Evolutionary conservation across 2,113 vertebrate species (phyloP), one percentile per base, ranked within the genome.

Genomic region (Chlorodrepanis virens): DNA sequence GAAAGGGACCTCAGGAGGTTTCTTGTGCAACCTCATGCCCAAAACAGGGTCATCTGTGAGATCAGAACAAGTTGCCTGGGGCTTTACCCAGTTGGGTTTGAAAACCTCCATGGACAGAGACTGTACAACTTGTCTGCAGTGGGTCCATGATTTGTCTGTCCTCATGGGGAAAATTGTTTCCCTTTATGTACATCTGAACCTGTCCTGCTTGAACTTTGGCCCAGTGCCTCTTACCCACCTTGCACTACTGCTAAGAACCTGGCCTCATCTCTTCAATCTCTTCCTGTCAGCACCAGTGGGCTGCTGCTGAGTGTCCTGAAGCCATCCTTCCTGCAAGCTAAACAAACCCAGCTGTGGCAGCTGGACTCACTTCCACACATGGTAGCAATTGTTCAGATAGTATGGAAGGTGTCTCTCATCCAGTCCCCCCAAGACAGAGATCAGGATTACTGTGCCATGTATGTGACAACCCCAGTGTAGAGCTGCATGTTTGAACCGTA

Each of bases 251-350:
- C 31, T 59, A 33, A 60, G 49, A 92, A 18, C 12, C 19, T 67
- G n/a, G 8, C 14, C 59, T 57, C 35, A 23, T 53, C 33, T 86
- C 47, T 40, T 68, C 24, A 33, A 0, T 49, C 33, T 56, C 12
- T 25, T 44, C 14, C 20, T 0, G 0, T 50, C 20, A 40, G 31
- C 20, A 42, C 12, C 4, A 15, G 0, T 8, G 15, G 29, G 40
- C 33, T 85, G 65, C 70, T 80, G 23, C 45, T 50, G 23, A 14
- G 27, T 53, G 31, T 76, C 28, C 37, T 11, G 8, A 56, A 74
- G 40, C n/a, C 12, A 23, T 49, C 31, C 28, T 52, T 64, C 10
- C 4, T 80, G 14, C 45, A 39, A 18, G 22, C 6, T 77, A 16
- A 67, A 59, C 31, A 65, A 81, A 22, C 25, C 12, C n/a, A 40